These are phyloP conservation scores for Drosophila multiciliata DNA, from an alignment of 2,888 invertebrate species.

Conservation along the genomic window DNA sequence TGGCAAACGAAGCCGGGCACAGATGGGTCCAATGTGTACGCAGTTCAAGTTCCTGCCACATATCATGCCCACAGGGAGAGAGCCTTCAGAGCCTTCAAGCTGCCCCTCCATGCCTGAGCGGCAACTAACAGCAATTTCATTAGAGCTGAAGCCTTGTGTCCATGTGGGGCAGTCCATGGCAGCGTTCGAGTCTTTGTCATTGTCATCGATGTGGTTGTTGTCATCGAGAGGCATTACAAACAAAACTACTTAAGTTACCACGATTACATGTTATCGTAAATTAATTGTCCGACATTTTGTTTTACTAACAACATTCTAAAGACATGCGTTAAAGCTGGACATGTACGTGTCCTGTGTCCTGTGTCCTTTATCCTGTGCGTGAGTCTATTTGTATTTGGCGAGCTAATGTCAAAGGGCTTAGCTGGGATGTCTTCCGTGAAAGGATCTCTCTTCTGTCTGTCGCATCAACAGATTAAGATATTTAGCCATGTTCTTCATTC, in stretches of 20 bases:
- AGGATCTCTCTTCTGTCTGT: constrained; percentile 5
- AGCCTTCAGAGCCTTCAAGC: constrained; percentile 4
- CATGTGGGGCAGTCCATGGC: constrained; percentile 20
- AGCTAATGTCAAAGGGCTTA: constrained; percentile 24
- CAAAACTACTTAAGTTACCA: constrained; percentile 80
- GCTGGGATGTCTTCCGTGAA: not conserved
- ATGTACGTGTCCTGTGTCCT: constrained; percentile 3
- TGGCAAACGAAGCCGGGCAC: constrained; percentile 21
- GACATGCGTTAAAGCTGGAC: constrained; percentile 59
- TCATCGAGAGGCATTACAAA: constrained; percentile 73
- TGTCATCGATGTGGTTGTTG: constrained; percentile 42
- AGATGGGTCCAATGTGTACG: constrained; percentile 19
- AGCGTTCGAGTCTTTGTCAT: constrained; percentile 15
- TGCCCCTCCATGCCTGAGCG: constrained; percentile 23
- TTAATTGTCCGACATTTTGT: constrained; percentile 79
- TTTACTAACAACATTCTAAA: constrained; percentile 67
- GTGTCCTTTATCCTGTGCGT: constrained; percentile 6
- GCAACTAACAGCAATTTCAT: constrained; percentile 71
- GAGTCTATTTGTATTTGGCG: constrained; percentile 11
- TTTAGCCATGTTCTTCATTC: not conserved
- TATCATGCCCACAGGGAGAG: not conserved
- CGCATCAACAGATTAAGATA: constrained; percentile 1
- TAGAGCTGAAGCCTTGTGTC: constrained; percentile 52
- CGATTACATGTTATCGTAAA: constrained; percentile 80
- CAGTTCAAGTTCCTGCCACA: constrained; percentile 9